phyloP scores from a whole-genome alignment of 2,113 vertebrate genomes.

The Calonectris borealis region DNA sequence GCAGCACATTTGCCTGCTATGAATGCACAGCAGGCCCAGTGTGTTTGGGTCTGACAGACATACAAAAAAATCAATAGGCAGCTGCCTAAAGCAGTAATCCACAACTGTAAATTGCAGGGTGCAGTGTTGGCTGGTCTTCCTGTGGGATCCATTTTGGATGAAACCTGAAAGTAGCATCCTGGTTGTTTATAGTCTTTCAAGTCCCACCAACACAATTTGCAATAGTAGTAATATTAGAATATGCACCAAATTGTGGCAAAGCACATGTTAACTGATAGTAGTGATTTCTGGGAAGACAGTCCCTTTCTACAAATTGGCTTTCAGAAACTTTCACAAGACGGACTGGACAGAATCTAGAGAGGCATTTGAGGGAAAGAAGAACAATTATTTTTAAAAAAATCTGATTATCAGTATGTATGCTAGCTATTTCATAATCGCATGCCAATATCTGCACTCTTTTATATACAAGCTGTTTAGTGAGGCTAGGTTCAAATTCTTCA shows the following conservation, averaged over 20 bases:
- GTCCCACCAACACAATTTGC: background rate
- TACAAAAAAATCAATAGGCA: background rate
- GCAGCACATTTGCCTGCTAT: background rate
- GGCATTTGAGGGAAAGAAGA: background rate
- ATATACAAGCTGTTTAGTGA: background rate
- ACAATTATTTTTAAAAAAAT: background rate
- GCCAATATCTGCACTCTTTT: background rate
- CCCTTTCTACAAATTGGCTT: background rate
- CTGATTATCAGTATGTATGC: background rate
- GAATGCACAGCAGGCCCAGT: background rate
- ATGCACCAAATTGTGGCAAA: background rate
- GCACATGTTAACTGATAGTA: background rate
- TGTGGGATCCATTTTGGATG: background rate
- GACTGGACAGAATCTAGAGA: background rate
- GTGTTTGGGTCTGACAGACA: background rate
- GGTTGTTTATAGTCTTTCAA: background rate
- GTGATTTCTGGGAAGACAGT: background rate
- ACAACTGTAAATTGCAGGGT: background rate
- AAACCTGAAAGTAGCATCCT: background rate
- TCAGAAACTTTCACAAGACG: background rate
- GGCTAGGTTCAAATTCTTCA: background rate
- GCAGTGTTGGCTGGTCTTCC: background rate
- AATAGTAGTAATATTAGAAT: background rate
- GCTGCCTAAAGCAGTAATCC: background rate
- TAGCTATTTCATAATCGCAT: background rate